Percentiles rank a stretch among this genome's conserved stretches.
Evolutionary conservation across 2,797 vertebrate species (phyloP).

Genomic region (Malacoraja senta): DNA sequence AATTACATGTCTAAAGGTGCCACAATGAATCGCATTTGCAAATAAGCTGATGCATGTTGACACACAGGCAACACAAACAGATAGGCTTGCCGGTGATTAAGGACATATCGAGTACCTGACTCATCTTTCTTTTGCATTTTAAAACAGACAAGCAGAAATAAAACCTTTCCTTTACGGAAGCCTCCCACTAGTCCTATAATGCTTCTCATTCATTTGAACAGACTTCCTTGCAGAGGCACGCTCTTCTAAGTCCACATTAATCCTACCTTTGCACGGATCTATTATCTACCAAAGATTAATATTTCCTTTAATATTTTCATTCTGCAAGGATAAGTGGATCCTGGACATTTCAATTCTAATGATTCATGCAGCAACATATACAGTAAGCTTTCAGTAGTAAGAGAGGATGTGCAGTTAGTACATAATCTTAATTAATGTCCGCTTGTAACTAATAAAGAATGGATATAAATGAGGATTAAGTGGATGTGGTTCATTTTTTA

Average conservation of each 20-base stretch:
- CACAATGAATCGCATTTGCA: slow-evolving; percentile 53
- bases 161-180: slow-evolving; percentile 44
- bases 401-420: neutral
- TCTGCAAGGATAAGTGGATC: slow-evolving; percentile 10
- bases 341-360: slow-evolving; percentile 3
- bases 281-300: slow-evolving; percentile 10
- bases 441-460: neutral
- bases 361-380: neutral
- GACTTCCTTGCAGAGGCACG: neutral
- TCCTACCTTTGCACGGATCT: slow-evolving; percentile 1
- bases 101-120: slow-evolving; percentile 51
- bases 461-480: slow-evolving; percentile 1
- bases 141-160: slow-evolving; percentile 47
- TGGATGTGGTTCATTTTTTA: neutral
- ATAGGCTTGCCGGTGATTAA: slow-evolving; percentile 50
- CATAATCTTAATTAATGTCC: slow-evolving; percentile 17
- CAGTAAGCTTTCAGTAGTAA: neutral
- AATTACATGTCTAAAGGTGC: slow-evolving; percentile 50
- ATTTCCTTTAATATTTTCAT: slow-evolving; percentile 4
- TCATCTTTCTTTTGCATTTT: slow-evolving; percentile 53
- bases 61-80: slow-evolving; percentile 46
- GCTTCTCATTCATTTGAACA: slow-evolving; percentile 45
- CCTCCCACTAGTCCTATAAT: slow-evolving; percentile 43
- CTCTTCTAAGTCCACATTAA: slow-evolving; percentile 12
- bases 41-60: slow-evolving; percentile 52